Conservation (phyloP, 1,140 invertebrate species). For the Bathynomus jamesi region DNA sequence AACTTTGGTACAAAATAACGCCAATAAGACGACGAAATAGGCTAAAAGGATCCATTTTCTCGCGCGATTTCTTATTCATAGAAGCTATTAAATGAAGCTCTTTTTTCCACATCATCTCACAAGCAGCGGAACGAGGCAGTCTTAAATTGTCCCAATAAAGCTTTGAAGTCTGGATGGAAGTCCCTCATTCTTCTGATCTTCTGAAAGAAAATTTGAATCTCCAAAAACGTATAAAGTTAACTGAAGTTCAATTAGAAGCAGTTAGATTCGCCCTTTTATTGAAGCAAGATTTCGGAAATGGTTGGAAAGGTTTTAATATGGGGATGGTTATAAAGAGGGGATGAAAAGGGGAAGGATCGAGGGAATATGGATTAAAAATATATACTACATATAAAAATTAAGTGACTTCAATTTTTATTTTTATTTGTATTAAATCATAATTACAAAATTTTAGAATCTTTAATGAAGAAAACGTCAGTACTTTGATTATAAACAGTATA, state of each 20-base stretch:
- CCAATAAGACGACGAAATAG: neutral
- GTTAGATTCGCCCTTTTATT: neutral
- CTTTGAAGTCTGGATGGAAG: neutral
- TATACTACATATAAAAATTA: no score
- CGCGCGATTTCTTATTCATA: neutral
- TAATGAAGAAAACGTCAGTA: no score
- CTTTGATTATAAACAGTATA: no score
- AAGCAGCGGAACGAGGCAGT: neutral
- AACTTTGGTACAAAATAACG: neutral
- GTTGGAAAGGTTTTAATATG: neutral
- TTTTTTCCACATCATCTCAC: neutral
- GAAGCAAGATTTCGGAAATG: neutral
- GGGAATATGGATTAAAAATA: no score
- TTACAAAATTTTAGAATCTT: no score
- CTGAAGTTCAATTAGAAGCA: neutral
- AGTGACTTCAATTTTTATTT: no score
- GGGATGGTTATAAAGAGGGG: neutral
- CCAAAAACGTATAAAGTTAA: neutral
- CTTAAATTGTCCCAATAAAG: neutral
- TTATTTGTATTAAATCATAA: no score
- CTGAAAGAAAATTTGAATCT: neutral
- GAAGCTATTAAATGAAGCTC: neutral
- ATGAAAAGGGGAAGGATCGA: no score
- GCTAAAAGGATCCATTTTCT: neutral
- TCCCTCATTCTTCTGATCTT: neutral